Percentiles rank a stretch among this genome's conserved stretches.
Conservation (phyloP, 2,797 vertebrate genomes). For the Phrynocephalus guinanensis region DNA sequence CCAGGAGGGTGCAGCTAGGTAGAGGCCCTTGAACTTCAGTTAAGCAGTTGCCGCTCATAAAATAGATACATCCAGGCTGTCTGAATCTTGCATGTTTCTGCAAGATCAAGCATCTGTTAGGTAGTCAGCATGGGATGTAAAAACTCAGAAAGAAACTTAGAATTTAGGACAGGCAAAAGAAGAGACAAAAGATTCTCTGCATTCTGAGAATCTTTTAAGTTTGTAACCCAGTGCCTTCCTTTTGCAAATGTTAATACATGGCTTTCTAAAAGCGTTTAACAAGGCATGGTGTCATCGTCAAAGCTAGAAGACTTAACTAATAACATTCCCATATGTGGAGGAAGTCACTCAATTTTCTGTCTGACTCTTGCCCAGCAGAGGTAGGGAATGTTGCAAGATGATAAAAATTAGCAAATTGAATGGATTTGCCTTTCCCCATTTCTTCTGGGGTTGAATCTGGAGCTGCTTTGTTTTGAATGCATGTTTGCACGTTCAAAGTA, state of each 20-base stretch:
- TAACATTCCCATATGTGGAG: not conserved
- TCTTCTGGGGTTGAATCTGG: not conserved
- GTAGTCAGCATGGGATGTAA: not conserved
- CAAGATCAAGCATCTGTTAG: not conserved
- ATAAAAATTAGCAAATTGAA: not conserved
- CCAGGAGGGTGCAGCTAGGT: too few species aligned
- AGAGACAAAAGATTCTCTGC: not conserved
- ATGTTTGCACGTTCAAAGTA: not conserved
- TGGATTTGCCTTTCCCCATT: not conserved
- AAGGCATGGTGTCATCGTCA: not conserved
- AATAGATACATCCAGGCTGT: not conserved
- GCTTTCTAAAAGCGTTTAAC: not conserved
- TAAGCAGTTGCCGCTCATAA: not conserved
- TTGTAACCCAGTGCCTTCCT: too few species aligned
- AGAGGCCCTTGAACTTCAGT: not conserved
- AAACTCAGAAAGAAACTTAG: not conserved
- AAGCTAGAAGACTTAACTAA: not conserved
- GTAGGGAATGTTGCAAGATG: not conserved
- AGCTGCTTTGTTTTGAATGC: not conserved
- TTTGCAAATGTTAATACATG: not conserved
- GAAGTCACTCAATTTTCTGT: too few species aligned
- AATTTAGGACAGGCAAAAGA: not conserved
- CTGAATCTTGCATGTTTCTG: not conserved
- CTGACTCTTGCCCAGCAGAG: not conserved
- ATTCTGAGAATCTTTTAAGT: not conserved